A percentile compares a stretch with the other conserved stretches of the same genome.
Conservation (phyloP, 2,888 invertebrate species). For the Melangyna quadrimaculata region DNA sequence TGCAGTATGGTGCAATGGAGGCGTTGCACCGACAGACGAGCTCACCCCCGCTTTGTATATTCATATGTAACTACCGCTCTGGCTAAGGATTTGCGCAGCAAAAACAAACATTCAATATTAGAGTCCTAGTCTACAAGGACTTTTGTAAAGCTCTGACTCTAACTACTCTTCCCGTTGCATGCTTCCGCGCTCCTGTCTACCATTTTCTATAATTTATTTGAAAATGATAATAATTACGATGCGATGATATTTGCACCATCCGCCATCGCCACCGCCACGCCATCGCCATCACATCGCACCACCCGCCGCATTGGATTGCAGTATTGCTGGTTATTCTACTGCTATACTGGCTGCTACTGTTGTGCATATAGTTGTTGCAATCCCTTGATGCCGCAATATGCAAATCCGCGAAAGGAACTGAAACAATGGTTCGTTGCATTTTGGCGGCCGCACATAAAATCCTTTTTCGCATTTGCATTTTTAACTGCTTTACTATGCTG, state of each 20-base stretch:
- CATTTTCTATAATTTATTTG: conserved; percentile 71
- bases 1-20: conserved; percentile 15
- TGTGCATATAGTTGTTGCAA: conserved; percentile 10
- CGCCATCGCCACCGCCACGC: conserved; percentile 30
- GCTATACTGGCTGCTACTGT: neutral
- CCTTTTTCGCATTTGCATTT: conserved; percentile 71
- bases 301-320: neutral
- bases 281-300: conserved; percentile 13
- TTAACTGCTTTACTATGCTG: conserved; percentile 64
- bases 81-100: conserved; percentile 56
- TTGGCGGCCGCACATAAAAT: conserved; percentile 72
- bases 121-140: conserved; percentile 47
- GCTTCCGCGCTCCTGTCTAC: conserved; percentile 52
- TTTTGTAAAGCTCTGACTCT: neutral
- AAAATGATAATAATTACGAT: conserved; percentile 72
- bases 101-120: conserved; percentile 42
- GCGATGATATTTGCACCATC: conserved; percentile 66
- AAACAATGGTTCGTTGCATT: conserved; percentile 72
- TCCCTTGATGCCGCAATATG: conserved; percentile 65
- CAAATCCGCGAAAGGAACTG: conserved; percentile 65
- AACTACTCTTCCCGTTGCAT: conserved; percentile 34
- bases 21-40: conserved; percentile 42
- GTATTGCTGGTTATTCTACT: neutral
- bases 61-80: neutral
- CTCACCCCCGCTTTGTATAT: conserved; percentile 16